These are phyloP conservation scores for Rhineura floridana DNA, from an alignment of 2,113 vertebrate species.

Conservation along the genomic window DNA sequence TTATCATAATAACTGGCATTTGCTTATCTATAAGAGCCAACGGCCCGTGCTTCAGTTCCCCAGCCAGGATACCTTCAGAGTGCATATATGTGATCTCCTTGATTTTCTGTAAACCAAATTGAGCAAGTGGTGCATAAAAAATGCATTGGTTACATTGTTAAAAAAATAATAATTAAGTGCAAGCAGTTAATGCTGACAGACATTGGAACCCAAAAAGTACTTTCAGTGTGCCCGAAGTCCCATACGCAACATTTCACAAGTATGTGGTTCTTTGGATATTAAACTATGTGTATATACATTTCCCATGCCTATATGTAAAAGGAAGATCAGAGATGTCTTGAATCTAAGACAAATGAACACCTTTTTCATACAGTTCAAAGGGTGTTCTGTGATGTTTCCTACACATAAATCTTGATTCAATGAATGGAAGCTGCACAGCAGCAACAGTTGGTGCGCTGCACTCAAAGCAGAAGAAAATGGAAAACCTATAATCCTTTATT, in stretches of 20 bases:
- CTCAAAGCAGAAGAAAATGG: neutral
- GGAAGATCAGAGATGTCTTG: neutral
- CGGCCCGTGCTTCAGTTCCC: constrained; percentile 94
- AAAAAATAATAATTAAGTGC: neutral
- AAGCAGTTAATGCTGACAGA: neutral
- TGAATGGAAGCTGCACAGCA: neutral
- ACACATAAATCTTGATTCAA: neutral
- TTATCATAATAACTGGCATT: constrained; percentile 98
- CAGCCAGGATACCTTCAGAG: constrained; percentile 95
- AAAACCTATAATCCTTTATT: neutral
- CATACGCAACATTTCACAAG: neutral
- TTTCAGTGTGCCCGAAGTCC: neutral
- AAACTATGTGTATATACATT: neutral
- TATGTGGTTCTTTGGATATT: neutral
- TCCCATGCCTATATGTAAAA: neutral
- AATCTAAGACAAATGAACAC: neutral
- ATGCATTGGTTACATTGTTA: neutral
- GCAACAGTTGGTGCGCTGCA: neutral
- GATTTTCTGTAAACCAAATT: constrained; percentile 85
- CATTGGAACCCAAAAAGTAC: neutral
- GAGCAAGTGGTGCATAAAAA: neutral
- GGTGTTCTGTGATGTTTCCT: neutral
- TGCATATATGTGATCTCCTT: constrained; percentile 99
- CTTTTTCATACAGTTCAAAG: neutral
- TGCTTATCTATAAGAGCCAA: constrained; percentile 91